phyloP scores from a whole-genome alignment of 2,888 invertebrate species.

The Diarsia dahlii region DNA sequence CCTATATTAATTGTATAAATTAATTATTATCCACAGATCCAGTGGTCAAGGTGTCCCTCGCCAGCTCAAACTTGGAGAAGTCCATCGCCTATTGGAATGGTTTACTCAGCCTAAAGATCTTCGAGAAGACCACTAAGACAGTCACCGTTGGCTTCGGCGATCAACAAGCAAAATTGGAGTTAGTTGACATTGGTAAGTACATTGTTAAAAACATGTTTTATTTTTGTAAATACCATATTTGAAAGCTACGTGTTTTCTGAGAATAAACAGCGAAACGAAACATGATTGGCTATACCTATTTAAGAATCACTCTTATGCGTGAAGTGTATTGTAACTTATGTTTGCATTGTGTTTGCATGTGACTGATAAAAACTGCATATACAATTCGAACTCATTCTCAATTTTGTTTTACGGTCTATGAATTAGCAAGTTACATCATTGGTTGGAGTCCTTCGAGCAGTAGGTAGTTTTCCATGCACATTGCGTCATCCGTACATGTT shows the following conservation, averaged over 20 bases:
- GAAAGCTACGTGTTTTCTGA: conserved; percentile 20
- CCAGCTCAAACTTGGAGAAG: conserved; percentile 93
- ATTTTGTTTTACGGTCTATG: not conserved
- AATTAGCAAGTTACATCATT: not conserved
- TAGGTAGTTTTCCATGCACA: conserved; percentile 3
- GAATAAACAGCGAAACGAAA: conserved; percentile 18
- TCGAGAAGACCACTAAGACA: conserved; percentile 91
- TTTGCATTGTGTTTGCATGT: not conserved
- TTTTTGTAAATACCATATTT: not conserved
- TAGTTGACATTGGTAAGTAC: conserved; percentile 92
- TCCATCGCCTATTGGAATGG: conserved; percentile 97
- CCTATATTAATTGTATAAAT: conserved; percentile 1
- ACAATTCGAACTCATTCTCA: not conserved
- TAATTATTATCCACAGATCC: conserved; percentile 91
- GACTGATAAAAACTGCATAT: conserved; percentile 24
- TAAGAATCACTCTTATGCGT: not conserved
- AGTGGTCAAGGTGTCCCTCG: conserved; percentile 94
- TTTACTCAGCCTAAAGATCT: conserved; percentile 93
- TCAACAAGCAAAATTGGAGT: conserved; percentile 94
- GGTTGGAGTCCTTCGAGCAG: not conserved
- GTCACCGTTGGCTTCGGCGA: conserved; percentile 93
- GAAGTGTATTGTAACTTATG: not conserved
- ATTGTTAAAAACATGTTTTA: not conserved
- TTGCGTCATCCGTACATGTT: conserved; percentile 6
- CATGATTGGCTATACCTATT: not conserved